Evolutionary conservation across 2,113 vertebrate species (phyloP).

Genomic region (Apaloderma vittatum): DNA sequence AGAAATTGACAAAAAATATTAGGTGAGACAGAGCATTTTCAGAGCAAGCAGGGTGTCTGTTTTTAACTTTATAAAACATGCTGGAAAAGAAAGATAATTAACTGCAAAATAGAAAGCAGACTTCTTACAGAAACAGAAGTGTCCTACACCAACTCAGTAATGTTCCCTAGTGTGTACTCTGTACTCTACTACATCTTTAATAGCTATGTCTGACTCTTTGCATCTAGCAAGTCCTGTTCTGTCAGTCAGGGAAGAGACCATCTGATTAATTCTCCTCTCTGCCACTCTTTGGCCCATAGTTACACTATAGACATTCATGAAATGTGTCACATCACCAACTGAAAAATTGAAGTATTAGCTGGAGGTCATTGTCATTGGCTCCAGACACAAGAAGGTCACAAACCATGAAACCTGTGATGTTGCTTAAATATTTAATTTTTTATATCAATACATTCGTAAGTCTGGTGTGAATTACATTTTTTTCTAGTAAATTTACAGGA

Average conservation of each 20-base stretch:
- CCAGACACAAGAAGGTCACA: background rate
- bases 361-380: background rate
- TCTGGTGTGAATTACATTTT: background rate
- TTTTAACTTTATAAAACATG: background rate
- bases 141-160: background rate
- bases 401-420: background rate
- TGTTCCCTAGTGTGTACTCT: background rate
- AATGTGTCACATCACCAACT: background rate
- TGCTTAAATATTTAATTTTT: background rate
- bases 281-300: background rate
- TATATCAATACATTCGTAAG: background rate
- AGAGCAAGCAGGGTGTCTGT: background rate
- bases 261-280: background rate
- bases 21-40: background rate
- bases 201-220: background rate
- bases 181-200: background rate
- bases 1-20: background rate
- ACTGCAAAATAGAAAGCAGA: background rate
- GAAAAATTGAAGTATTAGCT: background rate
- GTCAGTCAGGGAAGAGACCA: background rate
- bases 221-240: background rate
- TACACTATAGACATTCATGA: background rate
- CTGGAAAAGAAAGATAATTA: background rate
- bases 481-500: background rate
- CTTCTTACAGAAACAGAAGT: background rate